phyloP scores from a whole-genome alignment of 64 coral and sea anemone species.

The Catalaphyllia jardinei region DNA sequence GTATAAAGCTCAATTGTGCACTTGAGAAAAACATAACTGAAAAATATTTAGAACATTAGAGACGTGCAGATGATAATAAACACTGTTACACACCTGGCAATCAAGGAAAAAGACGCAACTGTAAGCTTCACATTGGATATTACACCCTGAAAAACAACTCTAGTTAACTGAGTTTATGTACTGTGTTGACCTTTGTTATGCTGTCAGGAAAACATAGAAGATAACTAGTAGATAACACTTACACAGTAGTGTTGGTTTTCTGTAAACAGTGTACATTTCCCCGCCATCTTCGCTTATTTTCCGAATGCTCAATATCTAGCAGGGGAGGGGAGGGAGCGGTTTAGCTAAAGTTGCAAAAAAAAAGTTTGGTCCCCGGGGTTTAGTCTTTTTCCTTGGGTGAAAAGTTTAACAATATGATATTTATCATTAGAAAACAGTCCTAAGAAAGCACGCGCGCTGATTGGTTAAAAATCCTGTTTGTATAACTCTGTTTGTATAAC shows the following conservation, averaged over 20 bases:
- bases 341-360: neutral
- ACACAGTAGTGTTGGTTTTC: conserved; percentile 76
- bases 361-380: too few relatives aligned
- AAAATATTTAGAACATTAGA: neutral
- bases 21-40: neutral
- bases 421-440: too few relatives aligned
- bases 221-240: conserved; percentile 1
- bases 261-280: conserved; percentile 58
- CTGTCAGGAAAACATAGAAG: neutral
- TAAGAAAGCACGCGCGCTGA: too few relatives aligned
- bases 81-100: conserved; percentile 51
- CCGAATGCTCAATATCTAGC: neutral
- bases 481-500: too few relatives aligned
- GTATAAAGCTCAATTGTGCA: neutral
- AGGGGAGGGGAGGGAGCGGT: neutral
- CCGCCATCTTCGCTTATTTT: conserved; percentile 50
- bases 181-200: too few relatives aligned
- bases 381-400: too few relatives aligned
- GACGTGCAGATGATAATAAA: neutral
- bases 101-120: conserved; percentile 56
- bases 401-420: too few relatives aligned
- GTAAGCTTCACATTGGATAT: conserved; percentile 54
- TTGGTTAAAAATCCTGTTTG: too few relatives aligned
- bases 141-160: conserved; percentile 43
- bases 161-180: neutral